Conservation (phyloP, 2,113 vertebrate species). For the Speoplatyrhinus poulsoni region DNA sequence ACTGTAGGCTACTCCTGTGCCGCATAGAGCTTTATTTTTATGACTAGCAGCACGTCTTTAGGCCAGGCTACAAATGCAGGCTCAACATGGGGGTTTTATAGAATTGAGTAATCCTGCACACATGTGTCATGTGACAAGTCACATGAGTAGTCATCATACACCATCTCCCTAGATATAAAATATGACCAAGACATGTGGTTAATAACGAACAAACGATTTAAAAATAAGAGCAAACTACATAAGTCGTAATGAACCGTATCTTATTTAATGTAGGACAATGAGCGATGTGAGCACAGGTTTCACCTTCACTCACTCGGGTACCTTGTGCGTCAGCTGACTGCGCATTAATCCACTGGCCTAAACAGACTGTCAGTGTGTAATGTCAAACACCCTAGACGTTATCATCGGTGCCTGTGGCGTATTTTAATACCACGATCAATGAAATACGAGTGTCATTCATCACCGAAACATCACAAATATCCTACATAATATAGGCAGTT, state of each 20-base stretch:
- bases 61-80: too few relatives aligned
- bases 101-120: too few relatives aligned
- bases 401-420: too few relatives aligned
- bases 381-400: neutral
- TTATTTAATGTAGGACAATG: too few relatives aligned
- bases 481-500: neutral
- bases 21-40: too few relatives aligned
- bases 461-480: neutral
- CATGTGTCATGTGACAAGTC: conserved; percentile 68
- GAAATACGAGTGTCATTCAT: neutral
- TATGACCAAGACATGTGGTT: neutral
- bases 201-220: neutral
- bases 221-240: neutral
- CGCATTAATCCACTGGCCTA: conserved; percentile 2
- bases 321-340: conserved; percentile 28
- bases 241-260: neutral
- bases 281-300: neutral
- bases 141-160: conserved; percentile 60
- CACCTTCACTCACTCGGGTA: conserved; percentile 12
- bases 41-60: too few relatives aligned
- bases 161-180: conserved; percentile 23
- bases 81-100: too few relatives aligned
- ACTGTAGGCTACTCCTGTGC: too few relatives aligned
- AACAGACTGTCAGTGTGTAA: neutral
- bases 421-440: neutral